Conservation (phyloP, 2,797 vertebrate genomes). For the Zenarchopterus dispar region DNA sequence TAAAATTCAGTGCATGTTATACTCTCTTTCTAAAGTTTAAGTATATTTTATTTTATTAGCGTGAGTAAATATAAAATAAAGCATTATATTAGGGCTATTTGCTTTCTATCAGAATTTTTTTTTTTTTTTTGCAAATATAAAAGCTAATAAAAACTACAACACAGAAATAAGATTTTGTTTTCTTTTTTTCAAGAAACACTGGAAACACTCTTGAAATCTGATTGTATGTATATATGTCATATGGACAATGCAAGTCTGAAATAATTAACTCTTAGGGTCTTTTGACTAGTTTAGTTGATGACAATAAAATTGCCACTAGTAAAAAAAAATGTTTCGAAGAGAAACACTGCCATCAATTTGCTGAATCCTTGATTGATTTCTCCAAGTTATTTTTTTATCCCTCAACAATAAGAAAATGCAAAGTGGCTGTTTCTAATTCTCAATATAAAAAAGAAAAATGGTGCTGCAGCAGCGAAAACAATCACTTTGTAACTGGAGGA, state of each 20-base stretch:
- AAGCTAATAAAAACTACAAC: not conserved
- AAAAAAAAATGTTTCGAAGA: too few species aligned
- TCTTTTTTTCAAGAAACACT: too few species aligned
- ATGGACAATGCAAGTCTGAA: too few species aligned
- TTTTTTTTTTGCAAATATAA: not conserved
- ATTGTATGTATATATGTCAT: too few species aligned
- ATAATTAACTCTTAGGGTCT: too few species aligned
- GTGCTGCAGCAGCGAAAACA: slow-evolving; percentile 52
- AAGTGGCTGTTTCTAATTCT: slow-evolving; percentile 58
- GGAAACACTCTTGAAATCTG: too few species aligned
- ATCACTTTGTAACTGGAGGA: slow-evolving; percentile 64
- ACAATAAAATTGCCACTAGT: too few species aligned
- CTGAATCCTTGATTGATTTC: too few species aligned
- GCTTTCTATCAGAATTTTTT: not conserved
- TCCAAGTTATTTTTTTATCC: slow-evolving; percentile 19
- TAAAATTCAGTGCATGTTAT: too few species aligned
- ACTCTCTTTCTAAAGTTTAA: not conserved
- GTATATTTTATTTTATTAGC: not conserved
- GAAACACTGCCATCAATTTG: too few species aligned
- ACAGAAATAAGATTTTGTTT: too few species aligned
- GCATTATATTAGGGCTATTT: not conserved
- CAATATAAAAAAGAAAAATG: slow-evolving; percentile 42
- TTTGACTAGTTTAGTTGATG: too few species aligned
- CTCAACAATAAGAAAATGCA: slow-evolving; percentile 19
- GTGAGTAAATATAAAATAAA: not conserved